A percentile compares a stretch with the other conserved stretches of the same genome.
These are phyloP conservation scores for Hydrolagus colliei DNA, from an alignment of 2,797 vertebrate species.

Conservation along the genomic window DNA sequence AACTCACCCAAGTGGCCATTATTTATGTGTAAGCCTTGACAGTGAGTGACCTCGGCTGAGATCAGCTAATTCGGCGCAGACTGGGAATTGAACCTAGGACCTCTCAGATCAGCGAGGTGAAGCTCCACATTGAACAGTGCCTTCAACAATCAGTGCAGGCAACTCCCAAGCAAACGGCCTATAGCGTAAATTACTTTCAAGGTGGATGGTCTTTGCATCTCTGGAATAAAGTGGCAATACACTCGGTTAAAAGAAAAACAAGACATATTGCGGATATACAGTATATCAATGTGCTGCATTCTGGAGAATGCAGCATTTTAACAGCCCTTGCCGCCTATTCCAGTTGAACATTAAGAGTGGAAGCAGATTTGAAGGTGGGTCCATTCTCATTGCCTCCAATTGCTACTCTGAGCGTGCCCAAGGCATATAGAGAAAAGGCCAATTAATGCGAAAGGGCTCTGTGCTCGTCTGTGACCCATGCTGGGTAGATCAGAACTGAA, in stretches of 20 bases:
- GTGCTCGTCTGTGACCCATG: not conserved
- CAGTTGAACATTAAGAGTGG: not conserved
- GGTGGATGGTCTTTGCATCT: not conserved
- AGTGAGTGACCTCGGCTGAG: too few relatives aligned
- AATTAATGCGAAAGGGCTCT: not conserved
- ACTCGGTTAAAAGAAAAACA: not conserved
- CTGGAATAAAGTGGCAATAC: not conserved
- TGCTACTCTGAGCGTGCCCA: too few relatives aligned
- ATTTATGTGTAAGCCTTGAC: too few relatives aligned
- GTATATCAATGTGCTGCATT: not conserved
- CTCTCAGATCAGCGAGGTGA: too few relatives aligned
- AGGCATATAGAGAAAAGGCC: not conserved
- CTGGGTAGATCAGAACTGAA: not conserved
- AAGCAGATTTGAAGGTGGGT: too few relatives aligned
- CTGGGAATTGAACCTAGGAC: too few relatives aligned
- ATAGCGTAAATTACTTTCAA: not conserved
- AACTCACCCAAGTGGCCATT: too few relatives aligned
- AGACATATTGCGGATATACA: not conserved
- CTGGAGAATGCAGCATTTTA: not conserved
- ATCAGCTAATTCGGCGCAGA: too few relatives aligned
- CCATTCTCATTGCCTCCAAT: too few relatives aligned
- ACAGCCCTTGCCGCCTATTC: not conserved
- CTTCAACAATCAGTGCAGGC: too few relatives aligned
- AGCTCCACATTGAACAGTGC: too few relatives aligned
- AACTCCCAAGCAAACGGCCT: too few relatives aligned